These are phyloP conservation scores for Notechis scutatus DNA, from an alignment of 2,113 vertebrate genomes.

Conservation along the genomic window DNA sequence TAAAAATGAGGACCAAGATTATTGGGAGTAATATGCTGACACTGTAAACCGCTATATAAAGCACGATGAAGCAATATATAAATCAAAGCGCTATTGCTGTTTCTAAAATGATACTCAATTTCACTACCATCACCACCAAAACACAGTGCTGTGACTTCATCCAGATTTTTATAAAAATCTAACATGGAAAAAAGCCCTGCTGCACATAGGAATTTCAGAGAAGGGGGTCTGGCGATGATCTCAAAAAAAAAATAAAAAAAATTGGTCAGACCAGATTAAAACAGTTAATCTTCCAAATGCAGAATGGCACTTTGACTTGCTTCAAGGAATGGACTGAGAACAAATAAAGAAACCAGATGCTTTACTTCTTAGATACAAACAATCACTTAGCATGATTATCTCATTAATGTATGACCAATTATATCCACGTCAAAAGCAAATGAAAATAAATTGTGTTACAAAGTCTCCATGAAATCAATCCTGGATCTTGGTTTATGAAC, in stretches of 20 bases:
- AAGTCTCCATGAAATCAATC: slow-evolving; percentile 7
- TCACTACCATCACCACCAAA: neutral
- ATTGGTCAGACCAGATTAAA: neutral
- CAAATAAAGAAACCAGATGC: neutral
- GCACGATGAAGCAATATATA: neutral
- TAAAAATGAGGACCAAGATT: neutral
- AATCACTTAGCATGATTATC: slow-evolving; percentile 6
- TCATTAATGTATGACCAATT: slow-evolving; percentile 12
- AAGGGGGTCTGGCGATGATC: neutral
- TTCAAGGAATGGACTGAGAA: neutral
- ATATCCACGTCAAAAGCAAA: neutral
- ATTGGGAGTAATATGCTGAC: neutral
- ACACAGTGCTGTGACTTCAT: neutral
- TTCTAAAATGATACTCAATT: neutral
- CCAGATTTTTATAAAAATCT: neutral
- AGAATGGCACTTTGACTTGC: neutral
- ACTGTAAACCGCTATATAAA: neutral
- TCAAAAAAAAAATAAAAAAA: neutral
- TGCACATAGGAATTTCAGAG: neutral
- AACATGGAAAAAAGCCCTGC: neutral
- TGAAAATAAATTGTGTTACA: slow-evolving; percentile 13
- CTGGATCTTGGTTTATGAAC: slow-evolving; percentile 7
- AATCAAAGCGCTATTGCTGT: neutral
- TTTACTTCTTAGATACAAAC: slow-evolving; percentile 31
- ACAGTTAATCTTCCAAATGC: neutral